Evolutionary conservation across 2,113 vertebrate species (phyloP), one percentile per base, ranked within the genome.

Genomic region (Butorides virescens): DNA sequence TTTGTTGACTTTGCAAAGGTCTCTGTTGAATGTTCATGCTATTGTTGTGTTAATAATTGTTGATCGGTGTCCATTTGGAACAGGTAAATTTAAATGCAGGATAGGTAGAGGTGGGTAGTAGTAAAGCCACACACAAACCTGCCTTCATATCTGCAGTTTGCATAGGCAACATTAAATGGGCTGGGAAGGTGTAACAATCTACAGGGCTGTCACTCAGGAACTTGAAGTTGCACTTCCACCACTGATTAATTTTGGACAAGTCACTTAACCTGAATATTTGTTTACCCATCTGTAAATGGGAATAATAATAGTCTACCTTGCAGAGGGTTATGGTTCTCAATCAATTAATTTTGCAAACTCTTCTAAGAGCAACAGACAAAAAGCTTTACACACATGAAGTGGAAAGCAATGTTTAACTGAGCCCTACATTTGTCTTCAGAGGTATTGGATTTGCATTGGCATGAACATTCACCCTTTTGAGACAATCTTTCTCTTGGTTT

Each of bases 1-100:
- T 96, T 91, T 85, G 76, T 86, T 92, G 89, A 91, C 72, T 92
- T 95, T 81, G 73, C 70, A 83, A 68, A 89, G 63, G 55, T 68
- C 50, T 93, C 67, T 87, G 68, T 82, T 86, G 63, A 96, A 91
- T 61, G 70, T 77, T 92, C 82, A 34, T 63, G 21, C 27, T 82
- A 91, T 89, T 90, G 39, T 95, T 92, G 53, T 26, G 59, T 32
- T 87, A 70, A 86, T 92, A 93, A 81, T 79, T 93, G 90, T 91
- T 95, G 67, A 82, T 94, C 7, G 2, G 53, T 25, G 39, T 90
- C 65, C 55, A 47, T 85, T 92, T 88, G 50, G 59, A 93, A 66
- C 36, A 87, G 42, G n/a, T 72, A 59, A 70, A 86, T 93, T 86
- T 93, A 87, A 91, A 81, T 4, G 2, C 30, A 74, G 10, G 26